Percentiles rank a stretch among this genome's conserved stretches.
Evolutionary conservation across 2,113 vertebrate genomes (phyloP).

Genomic region (Bos indicus): DNA sequence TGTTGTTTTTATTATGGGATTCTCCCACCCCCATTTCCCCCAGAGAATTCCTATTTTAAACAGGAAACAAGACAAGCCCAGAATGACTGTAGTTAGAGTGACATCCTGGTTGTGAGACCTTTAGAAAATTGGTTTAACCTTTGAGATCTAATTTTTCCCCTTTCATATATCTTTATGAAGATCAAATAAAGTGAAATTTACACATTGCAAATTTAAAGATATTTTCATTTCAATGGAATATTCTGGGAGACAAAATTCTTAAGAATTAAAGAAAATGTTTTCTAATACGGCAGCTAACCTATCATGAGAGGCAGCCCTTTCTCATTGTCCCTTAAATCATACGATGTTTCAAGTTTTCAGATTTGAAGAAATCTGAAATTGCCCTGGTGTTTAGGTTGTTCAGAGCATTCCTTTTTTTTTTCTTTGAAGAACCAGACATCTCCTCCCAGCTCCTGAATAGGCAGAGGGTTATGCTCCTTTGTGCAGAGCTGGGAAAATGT

Average conservation of each 20-base stretch:
- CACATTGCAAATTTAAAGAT: background rate
- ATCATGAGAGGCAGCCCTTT: background rate
- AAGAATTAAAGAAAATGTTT: background rate
- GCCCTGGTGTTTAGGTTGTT: background rate
- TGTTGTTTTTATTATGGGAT: background rate
- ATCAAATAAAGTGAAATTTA: constrained; percentile 2
- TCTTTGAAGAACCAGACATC: background rate
- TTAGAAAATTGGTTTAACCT: background rate
- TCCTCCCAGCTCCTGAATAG: background rate
- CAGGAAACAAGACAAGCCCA: background rate
- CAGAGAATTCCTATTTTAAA: background rate
- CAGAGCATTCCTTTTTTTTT: background rate
- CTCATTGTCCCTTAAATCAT: background rate
- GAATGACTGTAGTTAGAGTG: background rate
- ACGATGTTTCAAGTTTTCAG: background rate
- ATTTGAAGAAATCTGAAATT: background rate
- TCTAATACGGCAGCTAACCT: background rate
- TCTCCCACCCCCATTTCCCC: background rate
- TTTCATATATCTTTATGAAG: background rate
- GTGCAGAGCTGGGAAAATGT: background rate
- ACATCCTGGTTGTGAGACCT: background rate
- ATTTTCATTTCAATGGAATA: background rate
- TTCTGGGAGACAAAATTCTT: background rate
- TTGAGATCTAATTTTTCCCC: background rate
- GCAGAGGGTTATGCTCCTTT: background rate